Evolutionary conservation across 1,140 invertebrate genomes (phyloP).

Genomic region (Zophobas atratus): DNA sequence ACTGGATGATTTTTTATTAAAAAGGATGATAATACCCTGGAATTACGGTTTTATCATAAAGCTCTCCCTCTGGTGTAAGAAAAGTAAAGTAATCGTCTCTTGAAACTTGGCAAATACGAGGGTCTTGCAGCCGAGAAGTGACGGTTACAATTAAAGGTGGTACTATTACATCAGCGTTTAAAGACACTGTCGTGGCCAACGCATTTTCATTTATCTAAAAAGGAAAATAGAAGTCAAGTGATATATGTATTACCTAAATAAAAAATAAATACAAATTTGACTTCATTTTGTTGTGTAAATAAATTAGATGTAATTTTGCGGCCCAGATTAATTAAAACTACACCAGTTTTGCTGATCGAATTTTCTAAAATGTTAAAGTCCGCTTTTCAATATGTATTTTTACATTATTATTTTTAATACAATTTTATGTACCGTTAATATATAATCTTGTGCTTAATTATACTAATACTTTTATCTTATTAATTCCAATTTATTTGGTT

Average conservation of each 20-base stretch:
- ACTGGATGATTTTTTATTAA: not conserved
- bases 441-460: no score
- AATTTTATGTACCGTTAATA: no score
- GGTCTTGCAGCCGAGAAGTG: conserved; percentile 74
- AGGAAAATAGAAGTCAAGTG: conserved; percentile 37
- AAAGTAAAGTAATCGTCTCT: conserved; percentile 93
- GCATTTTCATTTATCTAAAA: conserved; percentile 76
- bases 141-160: conserved; percentile 71
- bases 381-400: no score
- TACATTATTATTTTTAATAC: no score
- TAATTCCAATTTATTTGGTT: no score
- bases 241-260: not conserved
- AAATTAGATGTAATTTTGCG: no score
- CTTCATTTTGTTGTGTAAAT: no score
- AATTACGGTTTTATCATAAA: conserved; percentile 93
- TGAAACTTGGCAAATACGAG: conserved; percentile 81
- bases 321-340: no score
- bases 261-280: no score
- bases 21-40: conserved; percentile 74
- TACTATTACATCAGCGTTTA: conserved; percentile 78
- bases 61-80: conserved; percentile 88
- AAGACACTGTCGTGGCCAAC: conserved; percentile 75
- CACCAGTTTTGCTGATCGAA: no score
- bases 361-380: no score
- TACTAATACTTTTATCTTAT: no score